Percentiles rank a stretch among this genome's conserved stretches.
Evolutionary conservation across 2,888 invertebrate genomes (phyloP).

Genomic region (Cryptocephalus moraei): DNA sequence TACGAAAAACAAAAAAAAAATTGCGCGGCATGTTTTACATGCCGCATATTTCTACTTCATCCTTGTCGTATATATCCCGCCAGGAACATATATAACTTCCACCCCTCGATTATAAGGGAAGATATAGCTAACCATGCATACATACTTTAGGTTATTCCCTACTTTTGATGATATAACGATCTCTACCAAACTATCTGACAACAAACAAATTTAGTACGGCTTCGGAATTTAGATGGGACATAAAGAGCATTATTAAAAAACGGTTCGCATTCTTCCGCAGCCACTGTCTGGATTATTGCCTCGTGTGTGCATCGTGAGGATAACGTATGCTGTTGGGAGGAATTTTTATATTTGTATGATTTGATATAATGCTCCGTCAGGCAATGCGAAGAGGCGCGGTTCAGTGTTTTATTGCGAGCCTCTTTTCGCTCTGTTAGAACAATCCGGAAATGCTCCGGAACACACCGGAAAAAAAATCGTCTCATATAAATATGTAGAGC

Average conservation of each 20-base stretch:
- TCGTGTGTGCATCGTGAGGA: not conserved
- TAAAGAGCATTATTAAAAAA: slow-evolving; percentile 16
- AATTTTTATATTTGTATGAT: slow-evolving; percentile 7
- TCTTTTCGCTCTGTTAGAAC: too few species aligned
- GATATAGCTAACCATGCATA: slow-evolving; percentile 12
- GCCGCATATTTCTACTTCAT: slow-evolving; percentile 12
- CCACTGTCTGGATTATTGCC: slow-evolving; percentile 12
- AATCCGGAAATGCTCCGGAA: too few species aligned
- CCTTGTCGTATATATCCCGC: slow-evolving; percentile 8
- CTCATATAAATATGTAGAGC: too few species aligned
- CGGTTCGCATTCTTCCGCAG: slow-evolving; percentile 9
- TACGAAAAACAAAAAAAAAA: slow-evolving; percentile 5
- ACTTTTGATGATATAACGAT: slow-evolving; percentile 17
- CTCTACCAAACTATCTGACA: slow-evolving; percentile 17
- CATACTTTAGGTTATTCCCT: slow-evolving; percentile 5
- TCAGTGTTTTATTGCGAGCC: too few species aligned
- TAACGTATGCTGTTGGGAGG: slow-evolving; percentile 4
- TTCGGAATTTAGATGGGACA: slow-evolving; percentile 16
- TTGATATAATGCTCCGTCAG: not conserved
- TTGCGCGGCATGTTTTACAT: slow-evolving; percentile 6
- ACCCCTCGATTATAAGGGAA: slow-evolving; percentile 10
- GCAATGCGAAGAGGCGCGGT: too few species aligned
- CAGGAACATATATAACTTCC: slow-evolving; percentile 7
- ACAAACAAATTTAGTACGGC: slow-evolving; percentile 17
- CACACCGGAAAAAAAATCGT: too few species aligned